Conservation (phyloP, 2,888 invertebrate genomes). For the Trachelus iudaicus region DNA sequence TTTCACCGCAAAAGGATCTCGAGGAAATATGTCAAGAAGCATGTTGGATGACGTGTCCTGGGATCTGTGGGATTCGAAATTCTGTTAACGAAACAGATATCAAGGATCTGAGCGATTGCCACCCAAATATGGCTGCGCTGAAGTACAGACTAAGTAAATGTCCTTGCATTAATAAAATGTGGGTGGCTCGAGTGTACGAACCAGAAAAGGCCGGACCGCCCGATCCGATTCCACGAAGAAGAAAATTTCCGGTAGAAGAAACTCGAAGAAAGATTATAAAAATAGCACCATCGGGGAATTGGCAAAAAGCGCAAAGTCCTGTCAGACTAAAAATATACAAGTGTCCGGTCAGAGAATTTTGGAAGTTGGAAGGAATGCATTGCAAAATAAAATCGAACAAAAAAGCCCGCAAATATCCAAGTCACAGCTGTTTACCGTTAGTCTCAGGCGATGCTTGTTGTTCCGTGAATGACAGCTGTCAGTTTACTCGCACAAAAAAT, state of each 20-base stretch:
- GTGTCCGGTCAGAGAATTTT: slow-evolving; percentile 17
- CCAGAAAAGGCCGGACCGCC: slow-evolving; percentile 11
- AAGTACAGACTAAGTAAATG: slow-evolving; percentile 42
- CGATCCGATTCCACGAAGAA: slow-evolving; percentile 16
- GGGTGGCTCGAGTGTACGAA: slow-evolving; percentile 12
- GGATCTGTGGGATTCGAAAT: not conserved
- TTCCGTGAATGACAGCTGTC: not conserved
- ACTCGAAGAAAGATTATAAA: not conserved
- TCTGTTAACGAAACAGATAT: slow-evolving; percentile 4
- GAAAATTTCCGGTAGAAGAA: not conserved
- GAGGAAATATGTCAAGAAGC: slow-evolving; percentile 13
- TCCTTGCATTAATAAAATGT: slow-evolving; percentile 24
- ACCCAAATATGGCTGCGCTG: slow-evolving; percentile 27
- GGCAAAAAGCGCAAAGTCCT: slow-evolving; percentile 37
- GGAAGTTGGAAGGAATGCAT: not conserved
- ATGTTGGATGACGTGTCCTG: slow-evolving; percentile 10
- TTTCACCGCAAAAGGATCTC: not conserved
- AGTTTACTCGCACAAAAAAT: slow-evolving; percentile 18
- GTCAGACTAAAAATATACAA: slow-evolving; percentile 36
- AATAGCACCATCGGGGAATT: slow-evolving; percentile 22
- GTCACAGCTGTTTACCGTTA: not conserved
- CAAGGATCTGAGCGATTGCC: slow-evolving; percentile 22
- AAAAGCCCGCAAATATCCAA: not conserved
- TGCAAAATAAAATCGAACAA: too few relatives aligned
- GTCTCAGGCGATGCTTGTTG: not conserved